phyloP scores from a whole-genome alignment of 2,888 invertebrate species.

The Amblyjoppa fuscipennis region DNA sequence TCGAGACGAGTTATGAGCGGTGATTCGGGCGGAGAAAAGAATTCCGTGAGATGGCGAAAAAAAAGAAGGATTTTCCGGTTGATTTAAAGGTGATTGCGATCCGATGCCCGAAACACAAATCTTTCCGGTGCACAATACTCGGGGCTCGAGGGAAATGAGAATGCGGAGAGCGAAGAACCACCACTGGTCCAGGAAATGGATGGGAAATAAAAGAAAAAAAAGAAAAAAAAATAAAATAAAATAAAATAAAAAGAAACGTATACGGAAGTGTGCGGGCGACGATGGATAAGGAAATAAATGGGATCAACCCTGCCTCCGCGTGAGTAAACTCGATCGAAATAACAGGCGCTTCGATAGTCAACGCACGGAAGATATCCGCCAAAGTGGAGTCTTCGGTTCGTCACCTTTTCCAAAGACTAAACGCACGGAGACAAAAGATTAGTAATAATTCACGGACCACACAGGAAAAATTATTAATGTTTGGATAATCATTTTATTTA shows the following conservation, averaged over 20 bases:
- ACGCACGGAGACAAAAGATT: no score
- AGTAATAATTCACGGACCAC: no score
- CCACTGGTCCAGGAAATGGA: not conserved
- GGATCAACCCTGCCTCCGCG: slow-evolving; percentile 5
- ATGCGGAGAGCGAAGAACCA: not conserved
- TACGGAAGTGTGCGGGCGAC: not conserved
- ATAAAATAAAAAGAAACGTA: not conserved
- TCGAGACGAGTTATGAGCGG: not conserved
- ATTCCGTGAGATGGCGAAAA: not conserved
- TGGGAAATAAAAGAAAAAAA: not conserved
- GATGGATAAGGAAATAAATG: slow-evolving; percentile 13
- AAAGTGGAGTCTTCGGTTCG: slow-evolving; percentile 10
- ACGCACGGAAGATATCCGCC: slow-evolving; percentile 34
- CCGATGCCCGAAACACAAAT: not conserved
- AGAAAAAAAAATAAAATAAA: no score
- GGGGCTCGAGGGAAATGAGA: not conserved
- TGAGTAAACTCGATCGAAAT: slow-evolving; percentile 49
- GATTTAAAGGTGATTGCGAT: not conserved
- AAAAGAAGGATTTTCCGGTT: not conserved
- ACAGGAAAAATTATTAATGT: no score
- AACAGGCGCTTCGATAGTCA: slow-evolving; percentile 36
- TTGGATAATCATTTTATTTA: no score
- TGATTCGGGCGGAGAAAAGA: not conserved
- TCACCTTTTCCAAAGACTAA: slow-evolving; percentile 5
- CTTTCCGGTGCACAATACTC: not conserved